phyloP scores from a whole-genome alignment of 2,888 invertebrate species.

The Cheilosia urbana region DNA sequence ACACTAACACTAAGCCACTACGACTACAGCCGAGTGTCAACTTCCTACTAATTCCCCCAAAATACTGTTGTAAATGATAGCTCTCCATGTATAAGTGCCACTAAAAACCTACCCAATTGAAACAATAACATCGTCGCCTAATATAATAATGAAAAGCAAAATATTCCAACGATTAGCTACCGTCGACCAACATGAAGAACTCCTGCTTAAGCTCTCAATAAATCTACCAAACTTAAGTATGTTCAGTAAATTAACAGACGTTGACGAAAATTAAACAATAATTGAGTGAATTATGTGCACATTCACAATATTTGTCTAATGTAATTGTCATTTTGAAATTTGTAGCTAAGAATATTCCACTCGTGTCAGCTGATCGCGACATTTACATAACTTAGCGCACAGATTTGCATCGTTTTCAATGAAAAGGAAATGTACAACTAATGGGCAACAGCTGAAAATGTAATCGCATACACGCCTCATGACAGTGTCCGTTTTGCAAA shows the following conservation, averaged over 20 bases:
- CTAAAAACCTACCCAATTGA: too few relatives aligned
- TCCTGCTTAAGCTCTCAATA: slow-evolving; percentile 1
- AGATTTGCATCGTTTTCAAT: neutral
- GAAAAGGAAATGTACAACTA: neutral
- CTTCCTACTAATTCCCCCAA: too few relatives aligned
- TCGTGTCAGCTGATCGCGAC: slow-evolving; percentile 27
- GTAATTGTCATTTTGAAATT: slow-evolving; percentile 1
- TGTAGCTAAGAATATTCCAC: neutral
- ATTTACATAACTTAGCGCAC: slow-evolving; percentile 7
- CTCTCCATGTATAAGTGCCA: too few relatives aligned
- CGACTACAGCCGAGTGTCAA: too few relatives aligned
- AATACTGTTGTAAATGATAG: too few relatives aligned
- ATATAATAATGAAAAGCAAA: too few relatives aligned
- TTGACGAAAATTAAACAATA: neutral
- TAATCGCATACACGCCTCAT: slow-evolving; percentile 4
- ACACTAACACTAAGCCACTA: too few relatives aligned
- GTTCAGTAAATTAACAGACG: slow-evolving; percentile 8
- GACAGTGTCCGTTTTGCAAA: slow-evolving; percentile 25
- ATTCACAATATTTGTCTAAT: slow-evolving; percentile 21
- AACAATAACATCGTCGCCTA: too few relatives aligned
- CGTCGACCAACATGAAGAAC: neutral
- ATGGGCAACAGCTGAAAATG: slow-evolving; percentile 17
- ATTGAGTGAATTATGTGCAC: slow-evolving; percentile 3
- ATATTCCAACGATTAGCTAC: too few relatives aligned
- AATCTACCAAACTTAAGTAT: slow-evolving; percentile 1